These are phyloP conservation scores for Nanger granti DNA, from an alignment of 2,113 vertebrate species.

Conservation along the genomic window DNA sequence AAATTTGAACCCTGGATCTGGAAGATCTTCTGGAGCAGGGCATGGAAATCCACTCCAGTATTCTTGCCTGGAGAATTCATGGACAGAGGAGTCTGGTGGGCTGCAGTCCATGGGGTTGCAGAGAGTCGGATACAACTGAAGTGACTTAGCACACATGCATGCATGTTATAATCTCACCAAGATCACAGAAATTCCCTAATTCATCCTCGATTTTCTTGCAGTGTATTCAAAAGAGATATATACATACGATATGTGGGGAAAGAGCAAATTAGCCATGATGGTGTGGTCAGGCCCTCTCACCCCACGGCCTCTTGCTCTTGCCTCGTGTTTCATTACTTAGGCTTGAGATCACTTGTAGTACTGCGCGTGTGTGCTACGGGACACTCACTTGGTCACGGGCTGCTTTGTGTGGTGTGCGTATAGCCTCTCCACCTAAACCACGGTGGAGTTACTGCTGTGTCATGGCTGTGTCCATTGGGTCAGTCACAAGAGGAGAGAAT, in stretches of 20 bases:
- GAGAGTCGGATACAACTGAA: background rate
- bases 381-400: background rate
- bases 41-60: background rate
- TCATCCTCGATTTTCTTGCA: background rate
- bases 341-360: background rate
- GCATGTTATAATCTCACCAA: background rate
- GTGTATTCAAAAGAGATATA: background rate
- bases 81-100: background rate
- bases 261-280: background rate
- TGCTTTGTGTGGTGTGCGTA: background rate
- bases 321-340: rapidly evolving
- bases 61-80: background rate
- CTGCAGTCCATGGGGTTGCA: background rate
- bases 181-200: background rate
- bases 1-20: background rate
- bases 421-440: background rate
- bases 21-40: background rate
- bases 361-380: rapidly evolving
- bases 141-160: background rate
- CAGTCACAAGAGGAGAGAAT: background rate
- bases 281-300: background rate
- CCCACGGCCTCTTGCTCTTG: background rate
- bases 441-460: background rate
- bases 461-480: background rate
- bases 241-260: background rate